These are phyloP conservation scores for Mimachlamys varia DNA, from an alignment of 2,888 invertebrate genomes.

Conservation along the genomic window DNA sequence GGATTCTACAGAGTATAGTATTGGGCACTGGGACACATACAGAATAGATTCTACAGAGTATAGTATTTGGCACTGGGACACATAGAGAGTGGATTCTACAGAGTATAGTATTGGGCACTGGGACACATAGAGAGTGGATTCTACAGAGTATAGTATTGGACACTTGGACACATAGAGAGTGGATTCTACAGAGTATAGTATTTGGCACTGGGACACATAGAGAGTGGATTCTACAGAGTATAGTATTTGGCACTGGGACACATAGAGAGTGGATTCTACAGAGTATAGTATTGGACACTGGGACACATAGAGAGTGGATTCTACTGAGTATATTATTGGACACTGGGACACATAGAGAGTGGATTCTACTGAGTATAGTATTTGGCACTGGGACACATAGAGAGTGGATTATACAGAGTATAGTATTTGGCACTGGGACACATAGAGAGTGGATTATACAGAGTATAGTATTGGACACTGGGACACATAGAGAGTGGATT, in stretches of 20 bases:
- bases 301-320: not conserved
- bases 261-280: not conserved
- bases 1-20: not conserved
- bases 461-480: not conserved
- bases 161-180: not conserved
- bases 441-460: too few relatives aligned
- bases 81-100: not conserved
- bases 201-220: not conserved
- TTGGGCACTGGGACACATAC: not conserved
- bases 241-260: not conserved
- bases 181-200: not conserved
- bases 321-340: not conserved
- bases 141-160: not conserved
- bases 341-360: not conserved
- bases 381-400: not conserved
- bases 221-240: not conserved
- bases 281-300: not conserved
- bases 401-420: too few relatives aligned
- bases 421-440: not conserved
- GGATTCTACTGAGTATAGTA: not conserved
- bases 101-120: not conserved
- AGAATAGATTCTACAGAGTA: not conserved
- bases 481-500: not conserved
- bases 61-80: not conserved
- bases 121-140: not conserved